Evolutionary conservation across 2,113 vertebrate species (phyloP).

Genomic region (Ciconia maguari): DNA sequence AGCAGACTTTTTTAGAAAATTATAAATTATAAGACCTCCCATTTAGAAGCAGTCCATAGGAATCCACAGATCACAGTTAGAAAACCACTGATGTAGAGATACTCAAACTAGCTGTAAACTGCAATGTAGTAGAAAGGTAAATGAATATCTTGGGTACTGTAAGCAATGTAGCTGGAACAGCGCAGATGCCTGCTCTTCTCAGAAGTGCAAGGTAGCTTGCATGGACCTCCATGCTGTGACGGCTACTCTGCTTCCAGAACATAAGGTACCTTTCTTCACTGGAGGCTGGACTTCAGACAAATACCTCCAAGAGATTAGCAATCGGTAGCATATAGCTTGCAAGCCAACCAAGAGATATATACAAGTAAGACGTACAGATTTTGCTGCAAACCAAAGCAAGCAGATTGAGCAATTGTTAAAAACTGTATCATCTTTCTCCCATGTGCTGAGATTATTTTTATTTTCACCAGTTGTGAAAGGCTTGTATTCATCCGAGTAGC

Average conservation of each 20-base stretch:
- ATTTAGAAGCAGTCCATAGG: background rate
- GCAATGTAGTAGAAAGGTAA: conserved; percentile 13
- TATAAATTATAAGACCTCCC: background rate
- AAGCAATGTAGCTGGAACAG: background rate
- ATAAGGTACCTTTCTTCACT: background rate
- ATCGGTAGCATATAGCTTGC: background rate
- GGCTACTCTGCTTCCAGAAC: background rate
- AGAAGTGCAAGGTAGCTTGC: background rate
- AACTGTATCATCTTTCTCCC: background rate
- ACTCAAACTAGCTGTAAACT: background rate
- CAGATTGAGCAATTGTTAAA: background rate
- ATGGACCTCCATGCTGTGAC: background rate
- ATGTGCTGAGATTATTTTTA: background rate
- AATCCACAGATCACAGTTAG: background rate
- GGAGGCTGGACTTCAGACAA: background rate
- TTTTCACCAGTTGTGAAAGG: background rate
- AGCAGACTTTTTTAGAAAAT: background rate
- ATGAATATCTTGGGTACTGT: background rate
- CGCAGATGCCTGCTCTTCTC: background rate
- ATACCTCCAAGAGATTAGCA: background rate
- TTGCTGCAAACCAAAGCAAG: background rate
- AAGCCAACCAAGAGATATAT: background rate
- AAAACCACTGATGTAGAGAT: conserved; percentile 48
- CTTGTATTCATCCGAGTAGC: background rate
- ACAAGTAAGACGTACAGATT: background rate